Conservation (phyloP, 2,113 vertebrate genomes). For the Eudyptes chrysolophus region DNA sequence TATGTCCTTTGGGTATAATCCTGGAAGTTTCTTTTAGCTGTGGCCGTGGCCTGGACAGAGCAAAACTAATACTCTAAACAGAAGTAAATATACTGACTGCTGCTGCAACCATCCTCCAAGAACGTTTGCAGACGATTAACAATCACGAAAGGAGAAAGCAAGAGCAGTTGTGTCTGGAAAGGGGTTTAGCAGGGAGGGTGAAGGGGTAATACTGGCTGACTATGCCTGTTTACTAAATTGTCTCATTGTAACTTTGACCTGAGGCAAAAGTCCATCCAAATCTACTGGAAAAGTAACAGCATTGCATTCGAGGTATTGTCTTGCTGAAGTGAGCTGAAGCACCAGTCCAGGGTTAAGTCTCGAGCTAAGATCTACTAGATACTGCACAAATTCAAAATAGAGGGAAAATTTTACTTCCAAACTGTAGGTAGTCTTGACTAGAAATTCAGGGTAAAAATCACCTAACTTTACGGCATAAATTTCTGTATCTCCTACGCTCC, state of each 20-base stretch:
- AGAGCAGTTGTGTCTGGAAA: background rate
- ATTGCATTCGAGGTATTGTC: background rate
- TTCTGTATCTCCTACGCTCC: background rate
- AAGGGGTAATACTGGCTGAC: background rate
- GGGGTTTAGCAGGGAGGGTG: background rate
- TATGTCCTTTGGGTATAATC: background rate
- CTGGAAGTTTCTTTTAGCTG: background rate
- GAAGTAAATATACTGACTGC: background rate
- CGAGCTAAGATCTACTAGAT: background rate
- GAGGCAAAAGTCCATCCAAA: background rate
- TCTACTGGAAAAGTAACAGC: background rate
- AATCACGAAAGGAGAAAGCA: background rate
- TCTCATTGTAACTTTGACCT: background rate
- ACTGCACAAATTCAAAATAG: background rate
- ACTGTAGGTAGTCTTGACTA: background rate
- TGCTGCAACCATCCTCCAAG: background rate
- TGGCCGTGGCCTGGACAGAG: background rate
- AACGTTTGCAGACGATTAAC: background rate
- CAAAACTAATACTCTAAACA: background rate
- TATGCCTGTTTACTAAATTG: background rate
- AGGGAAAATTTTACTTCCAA: background rate
- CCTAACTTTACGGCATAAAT: background rate
- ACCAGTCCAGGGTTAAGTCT: background rate
- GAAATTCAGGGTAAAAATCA: background rate
- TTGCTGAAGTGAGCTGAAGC: background rate